Evolutionary conservation across 1,140 invertebrate genomes (phyloP), one percentile per base, ranked within the genome.

Genomic region (Mya arenaria): DNA sequence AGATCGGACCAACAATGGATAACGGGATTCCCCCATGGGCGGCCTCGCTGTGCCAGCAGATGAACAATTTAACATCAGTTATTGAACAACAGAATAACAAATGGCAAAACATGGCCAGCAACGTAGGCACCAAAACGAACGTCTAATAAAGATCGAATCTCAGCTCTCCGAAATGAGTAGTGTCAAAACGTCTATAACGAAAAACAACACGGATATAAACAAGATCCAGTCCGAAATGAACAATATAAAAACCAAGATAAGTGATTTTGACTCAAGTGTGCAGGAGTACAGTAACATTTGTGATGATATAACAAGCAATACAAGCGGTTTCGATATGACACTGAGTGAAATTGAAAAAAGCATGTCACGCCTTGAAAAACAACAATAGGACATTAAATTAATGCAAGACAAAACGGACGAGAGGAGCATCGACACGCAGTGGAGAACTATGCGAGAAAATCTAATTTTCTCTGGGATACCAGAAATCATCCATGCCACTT

Each of bases 21-120:
- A n/a, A 56, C 55, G n/a, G 55, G 4, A 23, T 23, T 62, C 58
- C 58, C n/a, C 13, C 4, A 4, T 30, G 32, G 63, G 63, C 32
- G 2, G 1, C 4, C 23, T 28, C 25, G 5, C 10, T 66, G 34
- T 37, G 63, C 36, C 63, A 66, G 41, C 63, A 66, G 23, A 23
- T 66, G 28, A 28, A 15, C 23, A 6, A 13, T n/a, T 44, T 69
- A 44, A 36, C 41, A 36, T 25, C 19, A 5, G 13, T n/a, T 19
- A 13, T 69, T n/a, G 65, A 69, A 13, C 19, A 36, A 25, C 65
- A 69, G 19, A 69, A 36, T 8, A 36, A 25, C 17, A 69, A 41
- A 34, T 69, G 65, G 65, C 65, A 69, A 23, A n/a, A 30, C 5
- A 48, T 69, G 4, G 65, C 41, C 23, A 69, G 3, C 65, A 69